A percentile compares a stretch with the other conserved stretches of the same genome.
Evolutionary conservation across 2,113 vertebrate species (phyloP).

Genomic region (Arenaria interpres): DNA sequence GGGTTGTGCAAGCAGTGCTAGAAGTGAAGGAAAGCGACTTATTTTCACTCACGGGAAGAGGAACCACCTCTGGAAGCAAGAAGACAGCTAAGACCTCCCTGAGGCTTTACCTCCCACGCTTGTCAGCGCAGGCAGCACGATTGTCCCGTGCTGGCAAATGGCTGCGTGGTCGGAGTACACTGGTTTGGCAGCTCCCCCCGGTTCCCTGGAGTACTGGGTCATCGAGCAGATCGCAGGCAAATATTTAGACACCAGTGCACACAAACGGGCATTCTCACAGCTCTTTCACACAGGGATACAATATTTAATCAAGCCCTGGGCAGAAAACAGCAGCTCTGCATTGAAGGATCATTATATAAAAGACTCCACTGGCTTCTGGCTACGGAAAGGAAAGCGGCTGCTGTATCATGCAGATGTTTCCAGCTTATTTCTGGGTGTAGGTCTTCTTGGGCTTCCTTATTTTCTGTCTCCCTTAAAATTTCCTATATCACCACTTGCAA

Average conservation of each 20-base stretch:
- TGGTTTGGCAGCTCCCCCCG: background rate
- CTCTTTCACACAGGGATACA: background rate
- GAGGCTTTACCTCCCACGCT: background rate
- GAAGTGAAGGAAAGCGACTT: background rate
- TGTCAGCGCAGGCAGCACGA: rapidly evolving
- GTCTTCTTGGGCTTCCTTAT: background rate
- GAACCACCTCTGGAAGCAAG: background rate
- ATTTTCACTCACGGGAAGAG: background rate
- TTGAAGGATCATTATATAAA: background rate
- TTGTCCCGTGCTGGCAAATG: background rate
- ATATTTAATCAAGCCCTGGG: background rate
- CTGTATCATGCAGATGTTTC: background rate
- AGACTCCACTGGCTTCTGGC: background rate
- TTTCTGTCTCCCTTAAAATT: background rate
- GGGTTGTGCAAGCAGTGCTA: background rate
- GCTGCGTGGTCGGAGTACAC: background rate
- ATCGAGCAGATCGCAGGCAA: background rate
- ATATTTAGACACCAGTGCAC: background rate
- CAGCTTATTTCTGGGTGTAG: background rate
- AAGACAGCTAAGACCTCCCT: background rate
- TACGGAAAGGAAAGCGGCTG: background rate
- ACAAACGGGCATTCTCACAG: background rate
- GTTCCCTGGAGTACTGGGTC: background rate
- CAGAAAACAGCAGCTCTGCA: background rate
- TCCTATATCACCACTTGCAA: background rate